Percentiles rank a stretch among this genome's conserved stretches.
These are phyloP conservation scores for Oxystoma pomonae DNA, from an alignment of 2,888 invertebrate species.

Conservation along the genomic window DNA sequence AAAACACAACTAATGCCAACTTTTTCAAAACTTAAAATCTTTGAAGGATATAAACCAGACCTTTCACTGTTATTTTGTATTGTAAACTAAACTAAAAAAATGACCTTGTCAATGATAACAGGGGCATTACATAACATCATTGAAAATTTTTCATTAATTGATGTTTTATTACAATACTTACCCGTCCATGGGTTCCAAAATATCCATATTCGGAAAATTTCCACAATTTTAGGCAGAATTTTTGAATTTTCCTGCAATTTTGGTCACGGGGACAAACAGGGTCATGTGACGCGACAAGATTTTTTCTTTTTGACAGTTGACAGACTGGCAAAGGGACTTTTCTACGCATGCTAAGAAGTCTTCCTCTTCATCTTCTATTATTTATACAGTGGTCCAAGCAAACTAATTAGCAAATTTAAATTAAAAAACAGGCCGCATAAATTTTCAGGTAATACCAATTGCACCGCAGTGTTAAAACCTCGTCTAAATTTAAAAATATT, in stretches of 20 bases:
- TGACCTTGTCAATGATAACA: conserved; percentile 28
- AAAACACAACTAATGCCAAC: neutral
- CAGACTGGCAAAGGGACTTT: neutral
- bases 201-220: conserved; percentile 49
- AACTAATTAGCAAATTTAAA: no score
- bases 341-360: no score
- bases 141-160: neutral
- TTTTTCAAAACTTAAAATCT: neutral
- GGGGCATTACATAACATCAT: conserved; percentile 21
- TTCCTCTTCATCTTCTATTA: no score
- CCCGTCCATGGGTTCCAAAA: conserved; percentile 62
- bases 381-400: no score
- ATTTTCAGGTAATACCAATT: no score
- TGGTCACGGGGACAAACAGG: conserved; percentile 70
- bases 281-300: conserved; percentile 60
- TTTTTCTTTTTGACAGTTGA: conserved; percentile 7
- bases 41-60: no score
- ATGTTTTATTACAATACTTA: conserved; percentile 38
- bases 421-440: no score
- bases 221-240: conserved; percentile 39
- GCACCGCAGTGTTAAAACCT: no score
- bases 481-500: no score
- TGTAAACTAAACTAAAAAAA: conserved; percentile 6
- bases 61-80: neutral
- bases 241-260: conserved; percentile 64